Conservation (phyloP, 37 sponge, comb jelly and placozoan genomes). For the Diacarnus erythraeanus region DNA sequence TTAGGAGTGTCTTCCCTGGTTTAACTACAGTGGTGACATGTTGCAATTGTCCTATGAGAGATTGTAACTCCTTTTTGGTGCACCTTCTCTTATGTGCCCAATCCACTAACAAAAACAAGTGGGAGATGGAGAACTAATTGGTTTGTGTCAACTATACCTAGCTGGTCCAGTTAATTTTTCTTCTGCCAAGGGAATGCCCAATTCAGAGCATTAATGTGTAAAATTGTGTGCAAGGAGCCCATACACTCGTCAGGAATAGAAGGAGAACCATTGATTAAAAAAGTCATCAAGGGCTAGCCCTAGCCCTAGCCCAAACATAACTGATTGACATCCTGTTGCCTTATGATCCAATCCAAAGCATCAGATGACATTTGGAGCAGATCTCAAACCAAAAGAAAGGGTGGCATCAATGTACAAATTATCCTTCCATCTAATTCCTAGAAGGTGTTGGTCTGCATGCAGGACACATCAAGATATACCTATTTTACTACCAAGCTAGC, state of each 20-base stretch:
- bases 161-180: neutral
- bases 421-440: constrained; percentile 18
- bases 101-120: neutral
- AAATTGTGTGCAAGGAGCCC: neutral
- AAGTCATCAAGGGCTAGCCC: neutral
- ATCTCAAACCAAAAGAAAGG: constrained; percentile 17
- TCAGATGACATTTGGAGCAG: constrained; percentile 1
- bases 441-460: constrained; percentile 4
- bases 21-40: neutral
- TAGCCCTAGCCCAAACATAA: no score
- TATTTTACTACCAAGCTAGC: no score
- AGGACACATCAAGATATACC: no score
- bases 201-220: neutral
- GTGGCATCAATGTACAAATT: neutral
- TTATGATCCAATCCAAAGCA: neutral
- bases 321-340: neutral
- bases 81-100: neutral
- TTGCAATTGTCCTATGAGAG: neutral
- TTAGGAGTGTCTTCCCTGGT: neutral
- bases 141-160: neutral
- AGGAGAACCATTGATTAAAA: neutral
- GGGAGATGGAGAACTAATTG: neutral
- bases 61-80: neutral
- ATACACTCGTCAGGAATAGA: neutral
- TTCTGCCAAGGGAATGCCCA: neutral